Evolutionary conservation across 2,113 vertebrate genomes (phyloP).

Genomic region (Bufo gargarizans): DNA sequence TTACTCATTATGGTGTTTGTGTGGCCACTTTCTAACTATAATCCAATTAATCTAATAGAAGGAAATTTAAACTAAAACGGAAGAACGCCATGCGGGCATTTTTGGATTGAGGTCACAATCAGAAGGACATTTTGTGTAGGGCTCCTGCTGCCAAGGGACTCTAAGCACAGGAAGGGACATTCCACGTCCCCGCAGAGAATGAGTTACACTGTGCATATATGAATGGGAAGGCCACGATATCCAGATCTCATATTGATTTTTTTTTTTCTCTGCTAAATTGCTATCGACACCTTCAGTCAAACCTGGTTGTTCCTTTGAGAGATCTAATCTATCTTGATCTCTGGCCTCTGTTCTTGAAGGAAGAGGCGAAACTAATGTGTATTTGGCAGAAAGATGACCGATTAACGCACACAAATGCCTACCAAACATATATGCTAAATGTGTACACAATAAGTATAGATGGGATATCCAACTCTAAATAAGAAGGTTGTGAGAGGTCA

Average conservation of each 20-base stretch:
- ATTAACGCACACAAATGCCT: not conserved
- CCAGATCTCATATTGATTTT: slow-evolving; percentile 35
- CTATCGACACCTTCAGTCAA: slow-evolving; percentile 59
- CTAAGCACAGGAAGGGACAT: slow-evolving; percentile 2
- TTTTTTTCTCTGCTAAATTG: slow-evolving; percentile 21
- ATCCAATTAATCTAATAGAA: too few species aligned
- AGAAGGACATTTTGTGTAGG: slow-evolving; percentile 10
- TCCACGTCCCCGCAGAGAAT: accelerated
- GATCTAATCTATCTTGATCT: slow-evolving; percentile 64
- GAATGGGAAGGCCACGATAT: slow-evolving; percentile 19
- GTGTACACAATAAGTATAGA: too few species aligned
- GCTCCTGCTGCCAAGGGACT: not conserved
- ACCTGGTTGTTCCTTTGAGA: slow-evolving; percentile 54
- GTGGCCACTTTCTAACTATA: too few species aligned
- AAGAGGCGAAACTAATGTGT: not conserved
- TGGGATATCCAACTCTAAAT: not conserved
- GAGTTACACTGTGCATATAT: slow-evolving; percentile 5
- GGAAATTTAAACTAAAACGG: not conserved
- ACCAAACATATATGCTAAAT: not conserved
- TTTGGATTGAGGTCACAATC: not conserved
- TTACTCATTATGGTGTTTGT: too few species aligned
- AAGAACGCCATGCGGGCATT: not conserved
- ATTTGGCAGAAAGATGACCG: slow-evolving; percentile 60
- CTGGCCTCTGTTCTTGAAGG: slow-evolving; percentile 52
- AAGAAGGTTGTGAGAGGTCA: not conserved